phyloP scores from a whole-genome alignment of 2,797 vertebrate genomes.

The Potorous gilbertii region DNA sequence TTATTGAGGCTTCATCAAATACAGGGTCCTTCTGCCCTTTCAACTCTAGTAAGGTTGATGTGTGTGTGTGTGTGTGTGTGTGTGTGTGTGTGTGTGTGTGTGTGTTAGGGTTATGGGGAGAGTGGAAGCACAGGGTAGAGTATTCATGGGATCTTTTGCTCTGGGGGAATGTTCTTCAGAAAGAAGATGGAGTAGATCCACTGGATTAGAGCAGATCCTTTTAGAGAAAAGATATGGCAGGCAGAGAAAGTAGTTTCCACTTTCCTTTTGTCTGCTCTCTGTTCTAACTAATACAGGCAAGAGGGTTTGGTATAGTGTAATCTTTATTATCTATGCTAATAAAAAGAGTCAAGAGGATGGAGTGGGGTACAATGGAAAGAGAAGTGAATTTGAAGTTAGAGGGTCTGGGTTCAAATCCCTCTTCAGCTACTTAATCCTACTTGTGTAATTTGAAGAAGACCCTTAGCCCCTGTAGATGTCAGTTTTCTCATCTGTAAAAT shows the following conservation, averaged over 20 bases:
- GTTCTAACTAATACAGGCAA: neutral
- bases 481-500: neutral
- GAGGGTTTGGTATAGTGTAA: constrained; percentile 10
- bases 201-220: neutral
- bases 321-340: constrained; percentile 20
- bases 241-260: neutral
- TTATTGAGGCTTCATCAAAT: neutral
- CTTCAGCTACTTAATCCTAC: neutral
- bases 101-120: too few species aligned
- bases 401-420: neutral
- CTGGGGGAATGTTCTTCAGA: neutral
- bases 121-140: neutral
- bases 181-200: neutral
- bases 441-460: neutral
- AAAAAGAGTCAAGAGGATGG: neutral
- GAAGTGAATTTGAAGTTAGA: neutral
- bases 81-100: neutral
- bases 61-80: neutral
- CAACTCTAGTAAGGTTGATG: neutral
- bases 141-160: neutral
- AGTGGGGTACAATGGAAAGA: neutral
- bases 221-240: neutral
- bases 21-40: neutral
- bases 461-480: neutral
- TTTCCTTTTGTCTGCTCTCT: constrained; percentile 18